Base-by-base conservation (phyloP, 2,888 invertebrate genomes). In the Adineta ricciae region DNA sequence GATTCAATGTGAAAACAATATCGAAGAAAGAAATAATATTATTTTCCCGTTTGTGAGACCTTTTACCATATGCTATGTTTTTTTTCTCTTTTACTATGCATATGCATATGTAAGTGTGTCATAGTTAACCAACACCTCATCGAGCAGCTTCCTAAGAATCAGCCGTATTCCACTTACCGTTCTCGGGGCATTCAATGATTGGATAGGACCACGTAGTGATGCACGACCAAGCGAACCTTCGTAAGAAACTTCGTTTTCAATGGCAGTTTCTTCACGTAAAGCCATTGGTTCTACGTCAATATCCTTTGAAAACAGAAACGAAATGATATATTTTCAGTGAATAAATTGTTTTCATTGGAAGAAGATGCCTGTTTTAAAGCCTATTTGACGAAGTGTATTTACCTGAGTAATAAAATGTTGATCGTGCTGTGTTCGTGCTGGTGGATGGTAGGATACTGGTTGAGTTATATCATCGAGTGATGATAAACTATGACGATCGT, bases 221-320 rank as follows among this genome's bases (percentile, higher is more conserved):
- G 78, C 78, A n/a, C 78, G 78, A 41, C 41, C 64, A 64, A 32
- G 21, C 11, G 64, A 64, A 16, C 32, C 64, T 14, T 32, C 78
- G n/a, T 78, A n/a, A 41, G 38, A 2, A 41, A 78, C 41, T 36
- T 78, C 41, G 41, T 41, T 78, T 78, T n/a, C 41, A 36, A 41
- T 24, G 1, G 78, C 41, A 9, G 41, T 41, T 78, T 38, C 41
- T 24, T 21, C 32, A 16, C 24, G 78, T 78, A 41, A 21, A 38
- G 41, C 78, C 41, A 78, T 78, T 41, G 24, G 38, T 78, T 78
- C 78, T 78, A 24, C 78, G 41, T 78, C 38, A 78, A 78, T 64
- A 64, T 32, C 64, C 64, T 64, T 64, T n/a, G n/a, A n/a, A n/a
- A n/a, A n/a, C n/a, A n/a, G n/a, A n/a, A n/a, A n/a, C n/a, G n/a